Conservation (phyloP, 2,888 invertebrate genomes). For the Busseola fusca region DNA sequence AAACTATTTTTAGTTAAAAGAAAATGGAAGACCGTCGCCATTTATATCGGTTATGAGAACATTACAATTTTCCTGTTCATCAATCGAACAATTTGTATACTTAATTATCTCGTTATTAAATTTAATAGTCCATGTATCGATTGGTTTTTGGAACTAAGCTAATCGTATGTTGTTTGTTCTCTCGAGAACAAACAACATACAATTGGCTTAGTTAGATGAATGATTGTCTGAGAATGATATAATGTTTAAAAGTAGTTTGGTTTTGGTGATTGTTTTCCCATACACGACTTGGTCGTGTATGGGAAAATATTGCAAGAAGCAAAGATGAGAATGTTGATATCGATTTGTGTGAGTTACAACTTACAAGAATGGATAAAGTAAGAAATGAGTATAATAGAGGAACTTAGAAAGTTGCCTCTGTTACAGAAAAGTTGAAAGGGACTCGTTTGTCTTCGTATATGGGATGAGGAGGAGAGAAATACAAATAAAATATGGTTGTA, state of each 20-base stretch:
- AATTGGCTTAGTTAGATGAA: too few species aligned
- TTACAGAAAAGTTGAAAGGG: not conserved
- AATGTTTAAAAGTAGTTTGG: slow-evolving; percentile 7
- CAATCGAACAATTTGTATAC: not conserved
- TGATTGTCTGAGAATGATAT: slow-evolving; percentile 1
- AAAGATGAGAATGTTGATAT: not conserved
- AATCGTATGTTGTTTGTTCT: not conserved
- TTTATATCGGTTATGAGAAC: not conserved
- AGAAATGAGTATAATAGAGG: not conserved
- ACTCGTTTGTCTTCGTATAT: not conserved
- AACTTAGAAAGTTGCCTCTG: too few species aligned
- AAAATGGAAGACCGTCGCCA: not conserved
- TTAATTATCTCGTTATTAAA: not conserved
- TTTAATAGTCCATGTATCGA: not conserved
- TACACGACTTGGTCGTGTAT: too few species aligned
- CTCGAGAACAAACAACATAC: too few species aligned
- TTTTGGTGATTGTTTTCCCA: too few species aligned
- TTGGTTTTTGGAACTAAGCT: not conserved
- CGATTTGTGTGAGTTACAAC: not conserved
- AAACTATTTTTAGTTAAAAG: not conserved
- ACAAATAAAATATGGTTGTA: not conserved
- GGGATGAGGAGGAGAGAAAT: not conserved
- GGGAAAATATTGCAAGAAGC: not conserved
- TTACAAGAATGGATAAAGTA: not conserved
- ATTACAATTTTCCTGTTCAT: not conserved